phyloP scores from a whole-genome alignment of 2,113 vertebrate species.

The Rhea pennata region DNA sequence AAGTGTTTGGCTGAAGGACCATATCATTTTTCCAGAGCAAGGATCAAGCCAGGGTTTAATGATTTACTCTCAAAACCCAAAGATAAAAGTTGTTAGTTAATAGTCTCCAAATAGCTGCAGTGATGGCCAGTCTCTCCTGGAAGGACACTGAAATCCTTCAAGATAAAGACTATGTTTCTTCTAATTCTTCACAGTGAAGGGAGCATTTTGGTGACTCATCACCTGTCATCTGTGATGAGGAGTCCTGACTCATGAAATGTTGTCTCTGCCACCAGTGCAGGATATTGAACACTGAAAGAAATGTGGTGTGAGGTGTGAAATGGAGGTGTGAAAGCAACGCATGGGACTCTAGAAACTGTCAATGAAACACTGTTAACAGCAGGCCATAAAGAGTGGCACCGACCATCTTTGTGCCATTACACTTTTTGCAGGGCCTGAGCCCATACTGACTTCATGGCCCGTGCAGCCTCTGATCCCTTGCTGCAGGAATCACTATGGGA shows the following conservation, averaged over 20 bases:
- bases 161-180: neutral
- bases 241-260: accelerated
- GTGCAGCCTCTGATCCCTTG: neutral
- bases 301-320: no score
- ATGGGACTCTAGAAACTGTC: neutral
- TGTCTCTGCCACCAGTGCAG: neutral
- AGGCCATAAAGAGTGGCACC: neutral
- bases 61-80: neutral
- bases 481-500: neutral
- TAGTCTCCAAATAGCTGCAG: neutral
- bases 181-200: neutral
- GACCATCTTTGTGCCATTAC: neutral
- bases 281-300: neutral
- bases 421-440: neutral
- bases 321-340: no score
- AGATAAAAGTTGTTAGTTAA: neutral
- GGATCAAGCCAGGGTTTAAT: neutral
- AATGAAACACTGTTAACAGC: no score
- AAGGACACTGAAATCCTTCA: neutral
- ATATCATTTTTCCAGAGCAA: neutral
- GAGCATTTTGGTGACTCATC: no score
- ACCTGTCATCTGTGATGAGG: no score
- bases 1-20: neutral
- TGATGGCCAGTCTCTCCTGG: neutral
- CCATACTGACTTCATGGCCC: neutral